A percentile compares a stretch with the other conserved stretches of the same genome.
These are phyloP conservation scores for Polyommatus iphigenia DNA, from an alignment of 2,888 invertebrate species.

Conservation along the genomic window DNA sequence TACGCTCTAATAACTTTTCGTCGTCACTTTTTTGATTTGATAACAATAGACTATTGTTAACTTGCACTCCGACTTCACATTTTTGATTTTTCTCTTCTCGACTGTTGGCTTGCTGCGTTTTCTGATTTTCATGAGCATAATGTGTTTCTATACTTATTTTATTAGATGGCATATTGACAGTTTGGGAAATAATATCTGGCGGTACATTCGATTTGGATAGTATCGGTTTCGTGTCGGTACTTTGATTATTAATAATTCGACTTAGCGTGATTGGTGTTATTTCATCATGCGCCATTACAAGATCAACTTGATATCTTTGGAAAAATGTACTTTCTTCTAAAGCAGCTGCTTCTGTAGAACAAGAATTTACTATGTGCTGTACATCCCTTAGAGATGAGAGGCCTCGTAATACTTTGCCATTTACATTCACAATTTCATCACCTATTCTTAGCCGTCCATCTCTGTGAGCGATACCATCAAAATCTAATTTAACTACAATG, in stretches of 20 bases:
- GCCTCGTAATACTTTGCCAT: slow-evolving; percentile 89
- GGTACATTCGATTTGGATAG: slow-evolving; percentile 56
- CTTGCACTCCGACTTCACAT: slow-evolving; percentile 63
- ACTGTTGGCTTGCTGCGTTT: slow-evolving; percentile 48
- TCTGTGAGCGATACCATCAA: slow-evolving; percentile 85
- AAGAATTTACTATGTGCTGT: slow-evolving; percentile 79
- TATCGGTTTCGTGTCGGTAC: slow-evolving; percentile 52
- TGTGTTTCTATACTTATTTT: slow-evolving; percentile 74
- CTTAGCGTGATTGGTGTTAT: slow-evolving; percentile 77
- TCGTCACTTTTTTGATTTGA: slow-evolving; percentile 76
- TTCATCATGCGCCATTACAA: slow-evolving; percentile 84
- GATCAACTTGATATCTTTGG: slow-evolving; percentile 78
- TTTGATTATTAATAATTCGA: slow-evolving; percentile 67
- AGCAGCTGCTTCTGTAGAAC: slow-evolving; percentile 72
- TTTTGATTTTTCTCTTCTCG: slow-evolving; percentile 54
- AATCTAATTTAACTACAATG: slow-evolving; percentile 82
- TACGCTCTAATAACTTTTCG: slow-evolving; percentile 72
- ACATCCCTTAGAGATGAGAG: slow-evolving; percentile 84
- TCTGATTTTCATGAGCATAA: slow-evolving; percentile 65
- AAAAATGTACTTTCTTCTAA: slow-evolving; percentile 62
- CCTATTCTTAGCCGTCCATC: slow-evolving; percentile 90
- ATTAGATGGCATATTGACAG: slow-evolving; percentile 65
- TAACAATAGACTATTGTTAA: slow-evolving; percentile 54
- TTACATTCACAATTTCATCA: slow-evolving; percentile 94
- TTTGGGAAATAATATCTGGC: slow-evolving; percentile 75